phyloP scores from a whole-genome alignment of 2,888 invertebrate species.

The Cataglyphis livida region DNA sequence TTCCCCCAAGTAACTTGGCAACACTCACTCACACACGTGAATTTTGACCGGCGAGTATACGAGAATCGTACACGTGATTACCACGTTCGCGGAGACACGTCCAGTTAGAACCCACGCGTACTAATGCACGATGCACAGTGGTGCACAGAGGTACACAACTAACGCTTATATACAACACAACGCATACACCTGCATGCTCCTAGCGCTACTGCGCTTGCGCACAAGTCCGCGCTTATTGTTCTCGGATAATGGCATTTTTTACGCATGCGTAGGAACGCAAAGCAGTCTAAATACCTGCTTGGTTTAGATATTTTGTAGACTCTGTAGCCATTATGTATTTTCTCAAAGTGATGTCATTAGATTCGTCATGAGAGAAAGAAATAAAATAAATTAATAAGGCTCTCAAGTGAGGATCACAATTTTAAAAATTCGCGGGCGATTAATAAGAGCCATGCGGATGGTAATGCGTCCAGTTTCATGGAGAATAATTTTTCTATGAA shows the following conservation, averaged over 20 bases:
- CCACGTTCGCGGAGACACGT: neutral
- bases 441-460: too few species aligned
- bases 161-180: neutral
- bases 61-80: slow-evolving; percentile 11
- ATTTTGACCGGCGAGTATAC: neutral
- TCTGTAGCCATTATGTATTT: neutral
- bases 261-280: neutral
- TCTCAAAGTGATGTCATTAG: neutral
- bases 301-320: neutral
- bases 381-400: too few species aligned
- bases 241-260: neutral
- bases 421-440: too few species aligned
- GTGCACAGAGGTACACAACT: neutral
- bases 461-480: too few species aligned
- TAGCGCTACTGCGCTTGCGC: neutral
- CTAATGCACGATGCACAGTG: neutral
- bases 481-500: too few species aligned
- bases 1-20: neutral
- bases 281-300: neutral
- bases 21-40: neutral
- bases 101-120: neutral
- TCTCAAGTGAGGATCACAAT: too few species aligned
- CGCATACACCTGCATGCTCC: neutral
- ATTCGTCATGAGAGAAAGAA: neutral
- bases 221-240: neutral